Evolutionary conservation across 2,888 invertebrate genomes (phyloP).

Genomic region (Autographa gamma): DNA sequence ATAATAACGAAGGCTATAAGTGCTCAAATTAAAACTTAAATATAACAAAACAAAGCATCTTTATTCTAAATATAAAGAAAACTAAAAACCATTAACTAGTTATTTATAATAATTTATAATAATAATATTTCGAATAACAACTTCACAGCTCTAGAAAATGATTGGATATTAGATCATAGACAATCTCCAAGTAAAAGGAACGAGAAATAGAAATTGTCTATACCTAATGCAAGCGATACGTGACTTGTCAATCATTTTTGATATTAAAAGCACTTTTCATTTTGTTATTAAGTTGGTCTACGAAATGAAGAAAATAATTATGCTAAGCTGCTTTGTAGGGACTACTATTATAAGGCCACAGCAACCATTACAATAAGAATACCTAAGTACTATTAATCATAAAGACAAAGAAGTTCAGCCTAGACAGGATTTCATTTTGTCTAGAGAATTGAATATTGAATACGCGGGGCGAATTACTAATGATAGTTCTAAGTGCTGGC

Average conservation of each 20-base stretch:
- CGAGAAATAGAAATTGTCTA: background rate
- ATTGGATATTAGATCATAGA: background rate
- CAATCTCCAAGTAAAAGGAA: background rate
- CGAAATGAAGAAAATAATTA: slow-evolving; percentile 13
- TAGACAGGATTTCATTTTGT: slow-evolving; percentile 3
- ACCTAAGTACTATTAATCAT: slow-evolving; percentile 35
- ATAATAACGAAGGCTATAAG: no score
- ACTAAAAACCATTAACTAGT: no score
- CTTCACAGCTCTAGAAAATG: background rate
- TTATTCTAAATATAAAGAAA: no score
- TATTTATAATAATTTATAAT: no score
- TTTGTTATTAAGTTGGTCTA: background rate
- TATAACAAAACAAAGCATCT: no score
- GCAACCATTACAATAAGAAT: slow-evolving; percentile 19
- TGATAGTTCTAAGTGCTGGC: slow-evolving; percentile 30
- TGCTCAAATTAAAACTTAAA: no score
- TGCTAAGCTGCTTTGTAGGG: background rate
- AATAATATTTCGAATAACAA: no score
- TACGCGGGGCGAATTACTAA: slow-evolving; percentile 46
- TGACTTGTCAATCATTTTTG: background rate
- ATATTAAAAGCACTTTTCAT: background rate
- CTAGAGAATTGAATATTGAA: slow-evolving; percentile 3
- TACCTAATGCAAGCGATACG: background rate
- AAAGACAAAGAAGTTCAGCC: slow-evolving; percentile 10
- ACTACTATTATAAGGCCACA: slow-evolving; percentile 12